A percentile compares a stretch with the other conserved stretches of the same genome.
phyloP scores from a whole-genome alignment of 2,113 vertebrate genomes.

The Numenius arquata region DNA sequence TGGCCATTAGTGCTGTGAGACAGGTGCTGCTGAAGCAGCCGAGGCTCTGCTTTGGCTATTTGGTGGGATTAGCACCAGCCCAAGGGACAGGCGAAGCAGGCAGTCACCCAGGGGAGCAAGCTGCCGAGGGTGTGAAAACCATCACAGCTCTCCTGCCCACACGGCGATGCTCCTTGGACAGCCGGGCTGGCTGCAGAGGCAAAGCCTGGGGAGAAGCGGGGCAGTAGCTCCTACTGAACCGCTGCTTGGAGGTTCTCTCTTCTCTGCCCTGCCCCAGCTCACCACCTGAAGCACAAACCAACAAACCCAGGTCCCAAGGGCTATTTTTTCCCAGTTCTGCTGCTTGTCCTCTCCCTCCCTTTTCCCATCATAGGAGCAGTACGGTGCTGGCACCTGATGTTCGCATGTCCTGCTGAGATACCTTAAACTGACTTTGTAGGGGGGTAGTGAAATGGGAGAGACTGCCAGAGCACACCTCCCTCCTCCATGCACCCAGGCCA shows the following conservation, averaged over 20 bases:
- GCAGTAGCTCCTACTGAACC: not conserved
- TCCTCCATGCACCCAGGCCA: not conserved
- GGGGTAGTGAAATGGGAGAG: not conserved
- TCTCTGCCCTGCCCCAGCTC: not conserved
- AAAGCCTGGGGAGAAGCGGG: not conserved
- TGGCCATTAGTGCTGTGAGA: not conserved
- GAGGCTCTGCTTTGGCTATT: not conserved
- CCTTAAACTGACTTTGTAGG: not conserved
- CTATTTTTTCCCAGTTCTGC: not conserved
- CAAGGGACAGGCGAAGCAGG: not conserved
- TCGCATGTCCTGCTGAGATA: not conserved
- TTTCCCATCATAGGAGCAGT: not conserved
- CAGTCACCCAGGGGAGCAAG: not conserved
- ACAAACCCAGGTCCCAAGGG: not conserved
- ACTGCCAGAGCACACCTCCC: not conserved
- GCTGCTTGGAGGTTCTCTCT: not conserved
- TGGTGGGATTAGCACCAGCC: not conserved
- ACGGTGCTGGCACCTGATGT: not conserved
- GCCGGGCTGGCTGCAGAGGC: not conserved
- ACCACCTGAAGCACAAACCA: accelerated
- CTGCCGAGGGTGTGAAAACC: not conserved
- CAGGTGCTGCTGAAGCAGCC: not conserved
- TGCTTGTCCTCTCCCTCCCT: not conserved
- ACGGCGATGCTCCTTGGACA: accelerated
- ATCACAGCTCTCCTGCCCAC: not conserved